Conservation (phyloP, 1,140 invertebrate genomes). For the Brachionus manjavacas region DNA sequence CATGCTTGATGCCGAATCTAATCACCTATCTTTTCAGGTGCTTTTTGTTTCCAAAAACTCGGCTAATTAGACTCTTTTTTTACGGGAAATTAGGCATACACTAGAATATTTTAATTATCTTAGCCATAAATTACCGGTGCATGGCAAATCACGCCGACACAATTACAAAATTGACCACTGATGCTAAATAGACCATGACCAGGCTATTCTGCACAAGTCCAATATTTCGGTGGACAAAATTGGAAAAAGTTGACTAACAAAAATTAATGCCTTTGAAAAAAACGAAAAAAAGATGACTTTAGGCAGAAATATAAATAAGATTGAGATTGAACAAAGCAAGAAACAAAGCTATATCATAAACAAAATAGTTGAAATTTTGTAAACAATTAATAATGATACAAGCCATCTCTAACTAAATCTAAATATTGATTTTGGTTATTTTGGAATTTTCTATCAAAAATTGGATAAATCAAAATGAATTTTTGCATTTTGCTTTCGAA, state of each 20-base stretch:
- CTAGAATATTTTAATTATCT: background rate
- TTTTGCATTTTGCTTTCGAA: background rate
- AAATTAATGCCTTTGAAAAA: background rate
- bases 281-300: background rate
- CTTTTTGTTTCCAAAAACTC: background rate
- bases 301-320: background rate
- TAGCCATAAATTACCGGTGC: background rate
- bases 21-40: background rate
- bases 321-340: background rate
- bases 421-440: slow-evolving; percentile 11
- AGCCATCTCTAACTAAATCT: background rate
- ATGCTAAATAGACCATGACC: background rate
- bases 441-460: background rate
- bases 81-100: background rate
- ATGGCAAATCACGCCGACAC: background rate
- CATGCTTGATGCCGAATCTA: background rate
- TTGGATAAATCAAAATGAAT: background rate
- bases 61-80: background rate
- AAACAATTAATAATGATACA: background rate
- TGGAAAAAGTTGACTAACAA: background rate
- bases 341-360: background rate
- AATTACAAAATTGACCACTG: background rate
- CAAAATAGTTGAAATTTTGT: slow-evolving; percentile 19
- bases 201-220: background rate
- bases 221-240: background rate